Base-by-base conservation (phyloP, 2,888 invertebrate species). In the Dugesia japonica region DNA sequence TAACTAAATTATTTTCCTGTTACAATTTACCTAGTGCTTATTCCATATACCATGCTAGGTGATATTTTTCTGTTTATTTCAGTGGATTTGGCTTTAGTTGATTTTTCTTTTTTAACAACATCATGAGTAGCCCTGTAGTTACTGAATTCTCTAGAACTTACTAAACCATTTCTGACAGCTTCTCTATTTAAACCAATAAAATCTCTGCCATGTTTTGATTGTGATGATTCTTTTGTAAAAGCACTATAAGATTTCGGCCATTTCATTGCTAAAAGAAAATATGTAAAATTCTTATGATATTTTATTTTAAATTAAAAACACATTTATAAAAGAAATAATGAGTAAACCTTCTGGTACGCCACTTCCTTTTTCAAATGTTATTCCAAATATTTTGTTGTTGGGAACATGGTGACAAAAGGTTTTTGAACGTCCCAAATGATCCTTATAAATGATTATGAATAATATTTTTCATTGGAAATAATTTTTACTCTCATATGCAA, bases 41-140 rank as follows among this genome's bases (percentile, higher is more conserved):
- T 81, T 13, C 84, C 84, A 79, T 80, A 84, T 1, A 83, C 82
- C 81, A 82, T 82, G 23, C 81, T 79, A 0, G 82, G 82, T 0
- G 82, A 82, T n/a, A 83, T 79, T 42, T 82, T 79, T 15, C 81
- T 76, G 9, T 80, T 80, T 76, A 79, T 77, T n/a, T 20, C 23
- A n/a, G 74, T n/a, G 4, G n/a, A 26, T 4, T 27, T 27, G 9
- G 17, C 26, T 31, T 74, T 71, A 9, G 38, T 23, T 23, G 56
- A 20, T 31, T 81, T 79, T 7, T 81, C 79, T 73, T 80, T 81
- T 27, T 80, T 79, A 0, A 83, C 78, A 1, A 83, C 80, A 79
- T 83, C 83, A 78, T 84, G 82, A 9, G 82, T 82, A 1, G 82
- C 82, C 42, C 83, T 77, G 80, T 81, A 84, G 75, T 82, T 26